Conservation (phyloP, 2,888 invertebrate genomes). For the Drosophila neonasuta region DNA sequence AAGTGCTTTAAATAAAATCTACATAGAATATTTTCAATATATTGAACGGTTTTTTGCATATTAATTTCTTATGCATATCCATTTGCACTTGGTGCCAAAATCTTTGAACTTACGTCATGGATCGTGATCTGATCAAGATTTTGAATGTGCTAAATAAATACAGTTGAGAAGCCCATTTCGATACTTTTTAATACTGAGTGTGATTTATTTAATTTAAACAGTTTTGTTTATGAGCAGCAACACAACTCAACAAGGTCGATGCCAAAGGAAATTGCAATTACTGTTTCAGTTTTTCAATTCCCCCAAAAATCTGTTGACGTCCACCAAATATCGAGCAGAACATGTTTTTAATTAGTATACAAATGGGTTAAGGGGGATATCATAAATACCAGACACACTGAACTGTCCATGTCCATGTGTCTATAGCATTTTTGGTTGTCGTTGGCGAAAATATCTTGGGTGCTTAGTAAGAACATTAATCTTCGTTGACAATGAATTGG, state of each 20-base stretch:
- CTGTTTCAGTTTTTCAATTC: constrained; percentile 7
- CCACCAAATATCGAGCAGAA: constrained; percentile 3
- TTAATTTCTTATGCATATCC: constrained; percentile 26
- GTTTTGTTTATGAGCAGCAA: constrained; percentile 22
- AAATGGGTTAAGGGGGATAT: constrained; percentile 14
- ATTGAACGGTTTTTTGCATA: constrained; percentile 31
- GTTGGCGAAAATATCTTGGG: neutral
- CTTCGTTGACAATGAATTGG: neutral
- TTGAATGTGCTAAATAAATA: constrained; percentile 20
- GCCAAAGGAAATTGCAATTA: constrained; percentile 15
- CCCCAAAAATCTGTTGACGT: constrained; percentile 6
- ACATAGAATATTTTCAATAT: constrained; percentile 21
- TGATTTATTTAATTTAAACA: constrained; percentile 37
- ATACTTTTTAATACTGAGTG: constrained; percentile 27
- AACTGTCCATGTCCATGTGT: neutral
- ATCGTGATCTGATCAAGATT: constrained; percentile 15
- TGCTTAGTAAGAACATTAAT: neutral
- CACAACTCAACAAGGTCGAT: constrained; percentile 16
- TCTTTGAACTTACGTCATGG: constrained; percentile 42
- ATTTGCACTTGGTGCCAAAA: constrained; percentile 32
- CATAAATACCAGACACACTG: neutral
- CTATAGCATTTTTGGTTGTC: neutral
- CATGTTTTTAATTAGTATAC: constrained; percentile 21
- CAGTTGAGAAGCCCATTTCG: constrained; percentile 1
- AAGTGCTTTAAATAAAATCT: constrained; percentile 39